Evolutionary conservation across 2,797 vertebrate genomes (phyloP), one percentile per base, ranked within the genome.

Genomic region (Sebastolobus alascanus): DNA sequence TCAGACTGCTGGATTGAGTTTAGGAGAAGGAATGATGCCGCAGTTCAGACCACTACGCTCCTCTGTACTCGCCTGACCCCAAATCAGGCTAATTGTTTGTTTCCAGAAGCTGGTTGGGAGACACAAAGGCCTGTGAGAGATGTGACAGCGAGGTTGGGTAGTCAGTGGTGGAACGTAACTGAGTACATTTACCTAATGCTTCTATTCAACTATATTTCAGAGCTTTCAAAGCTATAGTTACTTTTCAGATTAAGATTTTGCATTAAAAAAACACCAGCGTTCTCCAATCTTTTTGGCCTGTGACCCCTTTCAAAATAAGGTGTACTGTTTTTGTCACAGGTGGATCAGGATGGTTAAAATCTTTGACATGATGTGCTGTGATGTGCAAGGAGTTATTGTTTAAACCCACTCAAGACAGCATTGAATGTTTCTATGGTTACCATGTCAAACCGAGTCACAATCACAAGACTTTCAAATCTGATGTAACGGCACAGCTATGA

Each of bases 1-100:
- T 93, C 91, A 90, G 77, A 72, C 88, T 84, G 73, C 63, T 81
- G 73, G 83, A 84, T 75, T 77, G 68, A 50, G 81, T 70, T 70
- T 40, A 67, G 70, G 76, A 81, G 67, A 80, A 82, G 79, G 63
- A 64, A 55, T 29, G 76, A 80, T 79, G 90, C 76, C 12, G 61
- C 75, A 84, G 67, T 81, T 86, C 52, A 35, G 73, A 46, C 68
- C 33, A 50, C 46, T 6, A 3, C 56, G 68, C 63, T 79, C 61
- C 71, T 73, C 64, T 74, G 73, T n/a, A 69, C 84, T 87, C 11
- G 2, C 11, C 50, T 87, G 73, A 88, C 80, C 82, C 40, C 46
- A 46, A 31, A 87, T 59, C 72, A 61, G 31, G 4, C n/a, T 71
- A 67, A 68, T 29, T 76, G 77, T 84, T 56, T 54, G 60, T 81